Conservation (phyloP, 1,140 invertebrate genomes). For the Oreohelix idahoensis region DNA sequence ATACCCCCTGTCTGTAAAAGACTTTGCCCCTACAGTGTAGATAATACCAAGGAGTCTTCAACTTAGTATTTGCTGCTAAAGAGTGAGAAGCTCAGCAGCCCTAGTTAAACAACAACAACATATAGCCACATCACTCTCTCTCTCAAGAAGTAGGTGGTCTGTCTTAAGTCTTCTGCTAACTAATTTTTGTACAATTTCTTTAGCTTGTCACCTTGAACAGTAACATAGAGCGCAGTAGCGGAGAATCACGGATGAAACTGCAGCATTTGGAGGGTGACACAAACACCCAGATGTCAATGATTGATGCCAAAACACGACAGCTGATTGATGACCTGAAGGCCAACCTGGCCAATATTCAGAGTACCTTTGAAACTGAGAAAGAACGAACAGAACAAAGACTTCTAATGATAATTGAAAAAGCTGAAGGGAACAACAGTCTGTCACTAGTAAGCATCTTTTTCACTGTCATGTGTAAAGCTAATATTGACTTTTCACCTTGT, state of each 20-base stretch:
- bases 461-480: too few species aligned
- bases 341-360: slow-evolving; percentile 50
- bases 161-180: too few species aligned
- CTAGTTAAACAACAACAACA: too few species aligned
- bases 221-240: slow-evolving; percentile 55
- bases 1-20: too few species aligned
- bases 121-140: too few species aligned
- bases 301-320: slow-evolving; percentile 65
- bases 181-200: background rate
- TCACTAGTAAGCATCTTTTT: slow-evolving; percentile 52
- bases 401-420: slow-evolving; percentile 55
- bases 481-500: too few species aligned
- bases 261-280: slow-evolving; percentile 66
- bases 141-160: too few species aligned
- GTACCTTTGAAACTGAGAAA: slow-evolving; percentile 58
- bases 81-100: too few species aligned
- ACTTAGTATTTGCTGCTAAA: too few species aligned
- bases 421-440: slow-evolving; percentile 48
- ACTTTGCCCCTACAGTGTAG: too few species aligned
- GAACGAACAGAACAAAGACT: slow-evolving; percentile 66
- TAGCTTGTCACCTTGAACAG: slow-evolving; percentile 59
- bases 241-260: slow-evolving; percentile 64
- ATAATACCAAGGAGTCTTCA: too few species aligned
- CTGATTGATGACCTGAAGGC: slow-evolving; percentile 68
- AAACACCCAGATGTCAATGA: slow-evolving; percentile 61